phyloP scores from a whole-genome alignment of 92 coral and sea anemone species.

The Pocillopora meandrina region DNA sequence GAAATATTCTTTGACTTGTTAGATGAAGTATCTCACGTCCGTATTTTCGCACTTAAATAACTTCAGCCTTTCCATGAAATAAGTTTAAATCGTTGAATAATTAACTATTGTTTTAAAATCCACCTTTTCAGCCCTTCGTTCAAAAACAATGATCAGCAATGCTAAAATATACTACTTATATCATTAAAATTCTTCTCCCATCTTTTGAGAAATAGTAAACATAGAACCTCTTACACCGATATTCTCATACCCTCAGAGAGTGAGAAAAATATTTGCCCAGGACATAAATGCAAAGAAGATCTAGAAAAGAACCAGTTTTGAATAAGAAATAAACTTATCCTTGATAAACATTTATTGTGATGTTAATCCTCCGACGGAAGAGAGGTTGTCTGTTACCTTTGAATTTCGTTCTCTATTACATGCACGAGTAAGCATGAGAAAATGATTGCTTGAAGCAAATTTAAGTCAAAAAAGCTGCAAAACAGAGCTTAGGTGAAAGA shows the following conservation, averaged over 20 bases:
- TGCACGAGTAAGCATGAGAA: neutral
- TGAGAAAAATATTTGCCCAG: neutral
- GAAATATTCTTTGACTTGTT: neutral
- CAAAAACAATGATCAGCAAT: neutral
- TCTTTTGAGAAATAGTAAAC: neutral
- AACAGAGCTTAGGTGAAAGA: too few species aligned
- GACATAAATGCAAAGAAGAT: neutral
- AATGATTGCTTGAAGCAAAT: neutral
- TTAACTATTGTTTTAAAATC: conserved; percentile 4
- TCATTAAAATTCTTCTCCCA: too few species aligned
- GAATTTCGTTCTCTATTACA: neutral
- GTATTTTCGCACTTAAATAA: conserved; percentile 5
- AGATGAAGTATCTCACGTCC: neutral
- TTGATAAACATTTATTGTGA: conserved; percentile 13
- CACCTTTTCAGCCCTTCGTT: neutral
- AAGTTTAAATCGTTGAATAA: neutral
- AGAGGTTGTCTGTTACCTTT: neutral
- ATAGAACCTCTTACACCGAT: neutral
- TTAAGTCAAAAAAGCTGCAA: neutral
- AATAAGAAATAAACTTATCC: neutral
- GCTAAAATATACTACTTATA: too few species aligned
- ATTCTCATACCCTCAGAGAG: neutral
- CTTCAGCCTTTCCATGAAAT: neutral
- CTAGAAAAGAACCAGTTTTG: too few species aligned
- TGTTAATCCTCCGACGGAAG: conserved; percentile 2